These are phyloP conservation scores for Calliopsis andreniformis DNA, from an alignment of 1,140 invertebrate genomes.

Conservation along the genomic window DNA sequence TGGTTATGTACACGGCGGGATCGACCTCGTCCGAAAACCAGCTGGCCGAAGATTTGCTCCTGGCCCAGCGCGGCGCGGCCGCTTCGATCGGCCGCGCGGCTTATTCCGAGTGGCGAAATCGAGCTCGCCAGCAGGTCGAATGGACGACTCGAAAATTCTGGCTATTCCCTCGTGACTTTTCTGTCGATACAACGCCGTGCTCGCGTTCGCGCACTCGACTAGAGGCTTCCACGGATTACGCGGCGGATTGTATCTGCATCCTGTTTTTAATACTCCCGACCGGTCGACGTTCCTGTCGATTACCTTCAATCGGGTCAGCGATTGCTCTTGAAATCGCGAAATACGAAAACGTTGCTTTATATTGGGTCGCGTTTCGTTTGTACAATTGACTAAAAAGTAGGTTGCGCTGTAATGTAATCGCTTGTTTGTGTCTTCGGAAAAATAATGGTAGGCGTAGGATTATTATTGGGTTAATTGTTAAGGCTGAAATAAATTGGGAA, in stretches of 20 bases:
- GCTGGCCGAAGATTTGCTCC: no score
- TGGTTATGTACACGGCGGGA: no score
- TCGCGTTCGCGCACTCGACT: slow-evolving; percentile 16
- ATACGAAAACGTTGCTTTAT: slow-evolving; percentile 65
- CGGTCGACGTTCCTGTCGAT: slow-evolving; percentile 58
- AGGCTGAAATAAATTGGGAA: no score
- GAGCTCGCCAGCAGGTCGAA: slow-evolving; percentile 10
- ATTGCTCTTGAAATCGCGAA: slow-evolving; percentile 54
- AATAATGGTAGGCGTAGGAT: no score
- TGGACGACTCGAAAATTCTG: slow-evolving; percentile 19
- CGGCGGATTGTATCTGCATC: slow-evolving; percentile 46
- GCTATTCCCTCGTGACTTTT: slow-evolving; percentile 20
- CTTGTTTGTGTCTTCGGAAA: no score
- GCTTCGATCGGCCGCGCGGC: no score
- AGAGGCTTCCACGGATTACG: slow-evolving; percentile 36
- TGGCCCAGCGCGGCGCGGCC: no score
- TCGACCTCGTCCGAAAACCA: no score
- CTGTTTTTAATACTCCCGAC: slow-evolving; percentile 61
- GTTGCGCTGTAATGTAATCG: no score
- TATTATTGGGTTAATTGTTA: no score
- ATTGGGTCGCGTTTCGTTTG: neutral
- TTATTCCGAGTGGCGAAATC: neutral
- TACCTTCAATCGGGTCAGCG: slow-evolving; percentile 55
- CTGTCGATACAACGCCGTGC: slow-evolving; percentile 5
- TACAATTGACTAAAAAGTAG: no score